Conservation (phyloP, 2,888 invertebrate species). For the Scrobipalpa atriplicella region DNA sequence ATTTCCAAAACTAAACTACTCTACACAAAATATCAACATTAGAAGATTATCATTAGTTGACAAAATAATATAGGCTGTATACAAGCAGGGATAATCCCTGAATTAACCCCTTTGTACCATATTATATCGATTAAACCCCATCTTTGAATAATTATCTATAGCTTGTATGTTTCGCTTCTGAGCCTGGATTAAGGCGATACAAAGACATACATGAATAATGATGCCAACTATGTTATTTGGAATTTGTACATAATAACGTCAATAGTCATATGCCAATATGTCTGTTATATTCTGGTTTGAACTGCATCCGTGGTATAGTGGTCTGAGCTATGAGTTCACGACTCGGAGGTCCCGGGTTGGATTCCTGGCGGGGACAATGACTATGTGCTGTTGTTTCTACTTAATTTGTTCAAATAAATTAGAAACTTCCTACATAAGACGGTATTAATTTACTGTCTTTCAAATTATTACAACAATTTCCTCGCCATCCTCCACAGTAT, state of each 20-base stretch:
- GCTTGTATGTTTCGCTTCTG: neutral
- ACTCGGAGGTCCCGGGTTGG: too few species aligned
- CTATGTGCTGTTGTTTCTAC: too few species aligned
- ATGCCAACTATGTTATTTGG: neutral
- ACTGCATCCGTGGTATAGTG: too few species aligned
- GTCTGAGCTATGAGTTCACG: too few species aligned
- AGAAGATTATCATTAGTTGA: neutral
- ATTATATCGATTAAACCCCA: slow-evolving; percentile 6
- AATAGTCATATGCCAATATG: neutral
- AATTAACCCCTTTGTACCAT: neutral
- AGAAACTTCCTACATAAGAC: too few species aligned
- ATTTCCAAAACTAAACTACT: neutral
- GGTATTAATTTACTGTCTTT: too few species aligned
- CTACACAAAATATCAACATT: neutral
- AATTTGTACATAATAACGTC: neutral
- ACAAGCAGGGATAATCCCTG: neutral
- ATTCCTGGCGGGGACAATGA: too few species aligned
- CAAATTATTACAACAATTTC: too few species aligned
- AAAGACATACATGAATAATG: neutral
- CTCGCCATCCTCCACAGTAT: neutral
- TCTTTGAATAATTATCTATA: neutral
- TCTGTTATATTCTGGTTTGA: neutral
- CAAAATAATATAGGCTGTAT: slow-evolving; percentile 8
- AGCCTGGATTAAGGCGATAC: neutral
- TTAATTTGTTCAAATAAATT: too few species aligned